Conservation (phyloP, 2,888 invertebrate species). For the Cryptocephalus moraei region DNA sequence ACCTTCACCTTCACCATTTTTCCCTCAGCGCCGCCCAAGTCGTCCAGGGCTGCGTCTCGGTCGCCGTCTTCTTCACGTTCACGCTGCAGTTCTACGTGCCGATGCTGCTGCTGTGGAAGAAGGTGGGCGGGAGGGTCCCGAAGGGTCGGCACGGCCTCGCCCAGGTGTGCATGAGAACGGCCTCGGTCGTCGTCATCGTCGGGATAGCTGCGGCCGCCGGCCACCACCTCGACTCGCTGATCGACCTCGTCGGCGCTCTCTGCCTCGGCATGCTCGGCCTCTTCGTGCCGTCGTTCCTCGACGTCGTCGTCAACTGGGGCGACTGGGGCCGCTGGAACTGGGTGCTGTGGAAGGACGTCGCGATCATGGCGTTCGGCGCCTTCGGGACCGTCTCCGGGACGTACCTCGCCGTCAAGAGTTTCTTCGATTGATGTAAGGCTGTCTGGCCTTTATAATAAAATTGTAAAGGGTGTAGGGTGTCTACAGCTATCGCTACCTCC, state of each 20-base stretch:
- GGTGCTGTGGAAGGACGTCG: slow-evolving; percentile 56
- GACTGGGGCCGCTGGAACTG: slow-evolving; percentile 53
- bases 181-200: slow-evolving; percentile 48
- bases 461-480: too few relatives aligned
- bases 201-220: slow-evolving; percentile 46
- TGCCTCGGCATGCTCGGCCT: slow-evolving; percentile 60
- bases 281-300: slow-evolving; percentile 61
- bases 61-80: slow-evolving; percentile 87
- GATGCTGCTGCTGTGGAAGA: slow-evolving; percentile 80
- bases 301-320: slow-evolving; percentile 62
- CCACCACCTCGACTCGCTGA: slow-evolving; percentile 76
- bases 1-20: too few relatives aligned
- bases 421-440: not conserved
- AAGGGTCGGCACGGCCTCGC: slow-evolving; percentile 38
- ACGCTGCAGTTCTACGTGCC: slow-evolving; percentile 92
- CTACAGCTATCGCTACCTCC: too few relatives aligned
- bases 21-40: slow-evolving; percentile 56
- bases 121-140: slow-evolving; percentile 45
- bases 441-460: too few relatives aligned
- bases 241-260: slow-evolving; percentile 77
- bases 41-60: slow-evolving; percentile 74
- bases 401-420: slow-evolving; percentile 29
- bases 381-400: slow-evolving; percentile 59
- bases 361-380: slow-evolving; percentile 49
- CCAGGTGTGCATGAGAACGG: slow-evolving; percentile 44